These are phyloP conservation scores for Pachydiplax longipennis DNA, from an alignment of 2,888 invertebrate species.

Conservation along the genomic window DNA sequence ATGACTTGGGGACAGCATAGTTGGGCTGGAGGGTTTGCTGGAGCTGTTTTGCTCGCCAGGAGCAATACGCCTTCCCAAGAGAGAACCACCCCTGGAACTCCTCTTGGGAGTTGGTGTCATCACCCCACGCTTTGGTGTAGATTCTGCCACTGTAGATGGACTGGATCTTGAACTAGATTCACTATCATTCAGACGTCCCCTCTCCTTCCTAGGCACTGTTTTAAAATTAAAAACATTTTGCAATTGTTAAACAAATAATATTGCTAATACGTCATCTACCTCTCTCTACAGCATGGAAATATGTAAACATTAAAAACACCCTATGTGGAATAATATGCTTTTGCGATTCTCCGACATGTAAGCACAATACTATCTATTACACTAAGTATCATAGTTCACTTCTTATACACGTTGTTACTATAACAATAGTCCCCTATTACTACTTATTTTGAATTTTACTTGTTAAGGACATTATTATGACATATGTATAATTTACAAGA, in stretches of 20 bases:
- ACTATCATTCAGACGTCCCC: slow-evolving; percentile 18
- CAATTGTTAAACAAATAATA: too few relatives aligned
- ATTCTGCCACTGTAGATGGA: not conserved
- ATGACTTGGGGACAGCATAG: not conserved
- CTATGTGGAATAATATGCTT: not conserved
- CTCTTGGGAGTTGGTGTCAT: not conserved
- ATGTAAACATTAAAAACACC: not conserved
- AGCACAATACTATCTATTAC: too few relatives aligned
- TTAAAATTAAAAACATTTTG: too few relatives aligned
- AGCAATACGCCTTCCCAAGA: not conserved
- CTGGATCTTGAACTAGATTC: slow-evolving; percentile 26
- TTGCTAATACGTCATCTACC: too few relatives aligned
- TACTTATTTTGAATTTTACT: too few relatives aligned
- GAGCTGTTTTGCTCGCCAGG: not conserved
- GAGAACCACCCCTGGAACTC: slow-evolving; percentile 17
- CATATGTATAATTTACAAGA: too few relatives aligned
- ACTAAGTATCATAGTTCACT: too few relatives aligned
- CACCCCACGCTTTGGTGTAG: slow-evolving; percentile 14
- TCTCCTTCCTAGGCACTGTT: not conserved
- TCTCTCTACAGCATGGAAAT: too few relatives aligned
- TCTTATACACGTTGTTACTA: too few relatives aligned
- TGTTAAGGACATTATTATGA: too few relatives aligned
- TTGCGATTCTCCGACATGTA: too few relatives aligned
- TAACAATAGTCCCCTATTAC: too few relatives aligned
- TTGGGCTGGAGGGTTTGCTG: not conserved